Conservation (phyloP, 2,888 invertebrate genomes). For the Schizaphis graminum region DNA sequence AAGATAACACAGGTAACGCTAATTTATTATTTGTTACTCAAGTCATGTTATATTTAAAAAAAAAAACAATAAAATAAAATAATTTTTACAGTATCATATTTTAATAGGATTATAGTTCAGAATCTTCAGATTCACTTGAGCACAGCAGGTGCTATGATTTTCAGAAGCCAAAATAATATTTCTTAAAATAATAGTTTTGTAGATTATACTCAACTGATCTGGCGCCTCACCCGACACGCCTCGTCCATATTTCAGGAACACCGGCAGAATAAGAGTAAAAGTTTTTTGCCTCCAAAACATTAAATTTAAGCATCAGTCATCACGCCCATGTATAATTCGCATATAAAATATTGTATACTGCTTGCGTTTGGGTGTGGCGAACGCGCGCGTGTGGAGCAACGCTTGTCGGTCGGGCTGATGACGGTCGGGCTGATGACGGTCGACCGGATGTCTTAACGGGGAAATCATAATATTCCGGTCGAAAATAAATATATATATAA, state of each 20-base stretch:
- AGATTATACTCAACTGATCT: not conserved
- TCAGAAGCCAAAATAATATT: not conserved
- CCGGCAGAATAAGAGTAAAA: not conserved
- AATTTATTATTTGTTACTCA: not conserved
- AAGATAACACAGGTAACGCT: not conserved
- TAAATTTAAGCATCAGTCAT: not conserved
- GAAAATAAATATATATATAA: not conserved
- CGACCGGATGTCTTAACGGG: not conserved
- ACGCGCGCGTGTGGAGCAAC: not conserved
- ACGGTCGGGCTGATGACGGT: conserved; percentile 9
- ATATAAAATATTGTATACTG: not conserved
- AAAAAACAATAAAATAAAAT: not conserved
- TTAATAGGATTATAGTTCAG: not conserved
- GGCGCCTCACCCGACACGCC: not conserved
- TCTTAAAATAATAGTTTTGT: not conserved
- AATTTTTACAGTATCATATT: not conserved
- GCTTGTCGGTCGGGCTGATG: not conserved
- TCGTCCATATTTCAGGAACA: not conserved
- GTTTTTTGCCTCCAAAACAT: not conserved
- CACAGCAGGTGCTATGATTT: not conserved
- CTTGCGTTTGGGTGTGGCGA: not conserved
- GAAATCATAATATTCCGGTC: conserved; percentile 8
- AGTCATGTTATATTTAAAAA: not conserved
- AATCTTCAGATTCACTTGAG: not conserved
- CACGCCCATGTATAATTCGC: not conserved